Percentiles rank a stretch among this genome's conserved stretches.
These are phyloP conservation scores for human (Homo sapiens) DNA, from an alignment of 2,113 vertebrate genomes.

Conservation along the genomic window GRCh38 chr9:136574501-136575000, in stretches of 20 bases:
- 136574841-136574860: background rate
- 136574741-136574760: background rate
- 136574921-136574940: background rate
- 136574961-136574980: no score
- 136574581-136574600: fast-evolving
- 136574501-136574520: background rate
- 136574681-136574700: background rate
- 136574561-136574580: fast-evolving
- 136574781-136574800: background rate
- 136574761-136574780: background rate
- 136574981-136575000: no score
- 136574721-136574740: fast-evolving
- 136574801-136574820: background rate
- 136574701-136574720: background rate
- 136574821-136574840: background rate
- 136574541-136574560: fast-evolving
- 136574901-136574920: fast-evolving
- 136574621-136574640: background rate
- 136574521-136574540: background rate
- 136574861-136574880: background rate
- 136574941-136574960: no score
- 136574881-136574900: background rate
- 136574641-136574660: no score
- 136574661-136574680: background rate
- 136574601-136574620: fast-evolving